phyloP scores from a whole-genome alignment of 2,113 vertebrate species.

The Mustela lutreola region DNA sequence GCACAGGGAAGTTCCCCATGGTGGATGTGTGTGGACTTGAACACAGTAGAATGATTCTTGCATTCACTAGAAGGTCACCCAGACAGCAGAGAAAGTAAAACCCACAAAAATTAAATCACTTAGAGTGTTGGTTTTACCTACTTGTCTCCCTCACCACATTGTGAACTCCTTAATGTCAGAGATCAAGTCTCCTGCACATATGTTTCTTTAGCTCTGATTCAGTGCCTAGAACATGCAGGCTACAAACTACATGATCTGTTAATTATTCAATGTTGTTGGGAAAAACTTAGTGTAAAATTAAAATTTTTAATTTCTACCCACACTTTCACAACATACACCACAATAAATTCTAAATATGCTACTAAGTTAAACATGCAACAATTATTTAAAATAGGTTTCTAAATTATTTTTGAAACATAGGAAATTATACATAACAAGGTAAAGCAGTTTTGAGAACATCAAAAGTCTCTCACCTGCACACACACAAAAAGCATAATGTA shows the following conservation, averaged over 20 bases:
- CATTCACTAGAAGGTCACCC: not conserved
- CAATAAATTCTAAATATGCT: slow-evolving; percentile 24
- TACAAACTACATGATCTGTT: not conserved
- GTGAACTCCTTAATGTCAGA: not conserved
- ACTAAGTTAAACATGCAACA: not conserved
- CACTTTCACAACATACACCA: not conserved
- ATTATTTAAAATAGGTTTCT: not conserved
- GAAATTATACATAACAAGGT: not conserved
- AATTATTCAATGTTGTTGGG: not conserved
- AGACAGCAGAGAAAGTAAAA: not conserved
- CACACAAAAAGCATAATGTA: not conserved
- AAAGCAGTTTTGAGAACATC: not conserved
- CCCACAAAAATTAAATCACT: not conserved
- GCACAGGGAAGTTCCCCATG: not conserved
- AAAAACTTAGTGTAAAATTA: not conserved
- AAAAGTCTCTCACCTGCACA: not conserved
- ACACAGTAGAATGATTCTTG: not conserved
- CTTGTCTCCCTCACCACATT: not conserved
- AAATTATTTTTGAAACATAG: not conserved
- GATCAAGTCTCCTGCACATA: not conserved
- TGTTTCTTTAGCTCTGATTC: not conserved
- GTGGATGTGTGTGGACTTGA: not conserved
- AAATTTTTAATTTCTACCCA: not conserved
- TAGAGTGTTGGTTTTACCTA: not conserved
- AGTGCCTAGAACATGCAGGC: not conserved